Evolutionary conservation across 2,113 vertebrate species (phyloP).

Genomic region (Spea multiplicata): DNA sequence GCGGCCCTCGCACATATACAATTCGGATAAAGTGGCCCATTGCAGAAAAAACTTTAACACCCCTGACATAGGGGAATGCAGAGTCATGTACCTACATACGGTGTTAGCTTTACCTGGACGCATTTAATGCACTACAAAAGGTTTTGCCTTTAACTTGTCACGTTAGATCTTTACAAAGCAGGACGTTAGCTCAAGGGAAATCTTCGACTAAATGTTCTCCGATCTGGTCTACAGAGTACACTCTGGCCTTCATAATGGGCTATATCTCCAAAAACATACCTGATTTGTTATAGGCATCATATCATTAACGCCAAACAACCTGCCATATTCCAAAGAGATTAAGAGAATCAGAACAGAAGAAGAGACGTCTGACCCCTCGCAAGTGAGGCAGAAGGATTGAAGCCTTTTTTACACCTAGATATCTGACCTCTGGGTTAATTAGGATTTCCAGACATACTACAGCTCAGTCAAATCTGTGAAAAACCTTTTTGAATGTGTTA

Average conservation of each 20-base stretch:
- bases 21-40: no score
- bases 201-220: not conserved
- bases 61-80: no score
- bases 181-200: not conserved
- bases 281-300: conserved; percentile 20
- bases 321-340: conserved; percentile 50
- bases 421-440: conserved; percentile 52
- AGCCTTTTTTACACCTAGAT: conserved; percentile 39
- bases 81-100: no score
- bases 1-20: no score
- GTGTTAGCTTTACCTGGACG: not conserved
- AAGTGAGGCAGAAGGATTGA: conserved; percentile 52
- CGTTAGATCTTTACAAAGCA: conserved; percentile 1
- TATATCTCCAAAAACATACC: conserved; percentile 22
- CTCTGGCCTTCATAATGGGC: not conserved
- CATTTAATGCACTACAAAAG: conserved; percentile 1
- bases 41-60: no score
- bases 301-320: conserved; percentile 34
- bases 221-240: not conserved
- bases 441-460: conserved; percentile 38
- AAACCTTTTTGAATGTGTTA: no score
- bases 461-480: not conserved
- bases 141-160: not conserved
- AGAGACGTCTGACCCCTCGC: conserved; percentile 49
- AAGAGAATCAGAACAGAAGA: conserved; percentile 45